Percentiles rank a stretch among this genome's conserved stretches.
phyloP scores from a whole-genome alignment of 1,140 invertebrate species.

The Trinorchestia longiramus region DNA sequence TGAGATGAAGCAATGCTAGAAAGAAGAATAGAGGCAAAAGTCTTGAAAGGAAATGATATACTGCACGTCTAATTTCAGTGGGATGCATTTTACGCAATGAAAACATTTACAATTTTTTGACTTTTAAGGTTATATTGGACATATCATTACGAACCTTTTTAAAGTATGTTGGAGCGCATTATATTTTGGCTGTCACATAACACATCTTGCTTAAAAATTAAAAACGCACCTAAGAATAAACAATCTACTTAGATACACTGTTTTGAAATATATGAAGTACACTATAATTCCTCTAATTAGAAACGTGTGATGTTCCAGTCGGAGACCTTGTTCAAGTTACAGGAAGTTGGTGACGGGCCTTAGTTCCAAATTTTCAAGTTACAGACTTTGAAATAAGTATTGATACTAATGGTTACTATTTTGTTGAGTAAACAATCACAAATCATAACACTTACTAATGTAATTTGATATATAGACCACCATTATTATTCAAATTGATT shows the following conservation, averaged over 20 bases:
- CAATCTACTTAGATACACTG: not conserved
- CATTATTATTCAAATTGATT: no score
- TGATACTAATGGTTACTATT: no score
- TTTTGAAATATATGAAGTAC: not conserved
- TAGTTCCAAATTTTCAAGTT: no score
- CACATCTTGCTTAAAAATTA: not conserved
- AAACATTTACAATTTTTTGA: not conserved
- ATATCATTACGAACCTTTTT: not conserved
- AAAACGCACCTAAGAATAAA: not conserved
- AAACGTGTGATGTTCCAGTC: no score
- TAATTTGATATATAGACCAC: no score
- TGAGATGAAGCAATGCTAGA: slow-evolving; percentile 7
- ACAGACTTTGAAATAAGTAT: no score
- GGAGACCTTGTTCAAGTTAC: no score
- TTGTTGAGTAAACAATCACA: no score
- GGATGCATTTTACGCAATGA: not conserved
- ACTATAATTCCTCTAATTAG: no score
- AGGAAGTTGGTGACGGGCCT: no score
- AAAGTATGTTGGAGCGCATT: not conserved
- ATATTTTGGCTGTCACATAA: not conserved
- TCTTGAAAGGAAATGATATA: not conserved
- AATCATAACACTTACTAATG: no score
- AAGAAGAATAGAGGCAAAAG: not conserved
- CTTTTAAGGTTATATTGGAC: not conserved
- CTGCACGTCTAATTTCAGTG: not conserved